Conservation (phyloP, 2,888 invertebrate species). For the Biston betularia region DNA sequence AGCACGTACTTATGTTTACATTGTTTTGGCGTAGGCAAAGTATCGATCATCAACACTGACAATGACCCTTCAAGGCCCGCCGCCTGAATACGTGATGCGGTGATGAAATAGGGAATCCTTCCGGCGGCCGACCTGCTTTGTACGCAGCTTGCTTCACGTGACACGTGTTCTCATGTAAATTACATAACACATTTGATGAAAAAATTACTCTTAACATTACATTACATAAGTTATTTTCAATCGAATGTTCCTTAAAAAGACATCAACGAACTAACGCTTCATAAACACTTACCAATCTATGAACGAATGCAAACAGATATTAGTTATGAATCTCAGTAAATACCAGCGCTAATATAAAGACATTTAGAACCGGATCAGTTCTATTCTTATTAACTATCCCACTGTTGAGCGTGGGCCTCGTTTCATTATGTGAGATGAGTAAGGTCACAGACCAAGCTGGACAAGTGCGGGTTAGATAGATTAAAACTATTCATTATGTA, state of each 20-base stretch:
- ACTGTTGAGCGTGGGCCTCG: too few species aligned
- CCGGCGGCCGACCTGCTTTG: slow-evolving; percentile 22
- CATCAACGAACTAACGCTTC: slow-evolving; percentile 8
- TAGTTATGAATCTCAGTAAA: too few species aligned
- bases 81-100: slow-evolving; percentile 40
- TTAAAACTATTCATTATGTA: too few species aligned
- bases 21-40: slow-evolving; percentile 57
- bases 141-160: background rate
- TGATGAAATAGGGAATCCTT: slow-evolving; percentile 29
- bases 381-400: too few species aligned
- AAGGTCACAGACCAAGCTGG: too few species aligned
- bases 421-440: too few species aligned
- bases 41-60: slow-evolving; percentile 70
- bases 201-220: too few species aligned
- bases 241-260: slow-evolving; percentile 7
- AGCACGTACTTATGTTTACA: slow-evolving; percentile 37
- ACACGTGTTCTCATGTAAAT: background rate
- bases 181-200: background rate
- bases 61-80: slow-evolving; percentile 73
- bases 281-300: background rate
- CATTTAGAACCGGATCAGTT: too few species aligned
- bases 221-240: background rate
- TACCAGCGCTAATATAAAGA: too few species aligned
- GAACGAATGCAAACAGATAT: too few species aligned
- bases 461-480: too few species aligned